Conservation (phyloP, 2,888 invertebrate genomes). For the Toxonevra muliebris region DNA sequence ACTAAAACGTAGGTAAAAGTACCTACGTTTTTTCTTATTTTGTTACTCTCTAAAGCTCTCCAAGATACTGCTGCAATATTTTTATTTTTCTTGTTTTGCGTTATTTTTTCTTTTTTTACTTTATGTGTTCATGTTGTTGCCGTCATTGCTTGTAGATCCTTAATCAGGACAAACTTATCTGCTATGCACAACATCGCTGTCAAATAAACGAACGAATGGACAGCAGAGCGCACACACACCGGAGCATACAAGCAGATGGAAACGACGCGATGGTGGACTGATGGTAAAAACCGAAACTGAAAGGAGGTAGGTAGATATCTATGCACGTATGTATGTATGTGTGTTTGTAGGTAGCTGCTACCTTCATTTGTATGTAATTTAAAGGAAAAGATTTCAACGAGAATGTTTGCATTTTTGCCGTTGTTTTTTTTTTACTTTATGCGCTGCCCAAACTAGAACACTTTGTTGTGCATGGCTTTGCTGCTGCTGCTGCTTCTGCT, state of each 20-base stretch:
- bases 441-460: neutral
- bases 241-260: too few species aligned
- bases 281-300: too few species aligned
- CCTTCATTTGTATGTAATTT: neutral
- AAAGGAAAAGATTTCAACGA: neutral
- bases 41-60: too few species aligned
- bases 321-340: neutral
- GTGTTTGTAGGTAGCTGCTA: too few species aligned
- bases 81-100: slow-evolving; percentile 24
- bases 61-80: neutral
- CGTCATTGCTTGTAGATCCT: slow-evolving; percentile 43
- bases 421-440: neutral
- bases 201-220: slow-evolving; percentile 48
- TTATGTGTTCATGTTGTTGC: slow-evolving; percentile 14
- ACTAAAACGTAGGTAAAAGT: neutral
- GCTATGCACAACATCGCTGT: slow-evolving; percentile 53
- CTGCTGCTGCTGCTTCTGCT: slow-evolving; percentile 1
- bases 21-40: neutral
- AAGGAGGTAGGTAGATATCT: neutral
- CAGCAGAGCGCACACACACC: slow-evolving; percentile 33
- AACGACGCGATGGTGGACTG: too few species aligned
- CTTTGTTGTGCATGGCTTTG: slow-evolving; percentile 8
- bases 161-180: slow-evolving; percentile 60
- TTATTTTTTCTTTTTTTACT: slow-evolving; percentile 20
- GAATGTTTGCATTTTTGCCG: neutral